These are phyloP conservation scores for Nyctibius bracteatus DNA, from an alignment of 2,113 vertebrate species.

Conservation along the genomic window DNA sequence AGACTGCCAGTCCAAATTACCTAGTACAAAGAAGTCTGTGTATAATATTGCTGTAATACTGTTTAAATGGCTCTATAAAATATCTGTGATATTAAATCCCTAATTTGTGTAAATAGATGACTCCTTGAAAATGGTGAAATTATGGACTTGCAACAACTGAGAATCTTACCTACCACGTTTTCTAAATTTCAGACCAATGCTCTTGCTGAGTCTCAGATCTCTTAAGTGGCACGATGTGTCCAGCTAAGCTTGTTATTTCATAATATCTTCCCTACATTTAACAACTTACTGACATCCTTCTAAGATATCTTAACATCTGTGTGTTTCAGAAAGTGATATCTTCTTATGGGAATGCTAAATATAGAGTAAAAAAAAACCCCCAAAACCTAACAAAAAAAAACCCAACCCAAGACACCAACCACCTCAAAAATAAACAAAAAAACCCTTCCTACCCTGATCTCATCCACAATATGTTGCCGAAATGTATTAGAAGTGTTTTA, in stretches of 20 bases:
- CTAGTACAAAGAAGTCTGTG: neutral
- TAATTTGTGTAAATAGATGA: neutral
- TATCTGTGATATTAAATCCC: neutral
- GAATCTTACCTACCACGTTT: neutral
- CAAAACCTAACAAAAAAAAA: neutral
- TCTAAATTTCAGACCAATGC: neutral
- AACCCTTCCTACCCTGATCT: accelerated
- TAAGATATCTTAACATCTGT: neutral
- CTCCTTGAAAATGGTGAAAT: neutral
- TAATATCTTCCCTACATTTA: neutral
- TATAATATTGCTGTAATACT: neutral
- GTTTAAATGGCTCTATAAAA: neutral
- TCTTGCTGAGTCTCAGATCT: neutral
- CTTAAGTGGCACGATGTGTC: neutral
- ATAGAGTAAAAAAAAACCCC: accelerated
- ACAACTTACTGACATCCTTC: neutral
- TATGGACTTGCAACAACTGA: neutral
- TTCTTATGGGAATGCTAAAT: neutral
- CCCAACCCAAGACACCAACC: too few relatives aligned
- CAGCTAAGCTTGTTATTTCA: neutral
- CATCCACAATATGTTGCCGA: neutral
- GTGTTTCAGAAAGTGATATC: neutral
- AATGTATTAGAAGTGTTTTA: neutral
- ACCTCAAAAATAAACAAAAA: neutral
- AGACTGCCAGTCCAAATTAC: neutral